phyloP scores from a whole-genome alignment of 2,797 vertebrate species.

The Urophycis tenuis region DNA sequence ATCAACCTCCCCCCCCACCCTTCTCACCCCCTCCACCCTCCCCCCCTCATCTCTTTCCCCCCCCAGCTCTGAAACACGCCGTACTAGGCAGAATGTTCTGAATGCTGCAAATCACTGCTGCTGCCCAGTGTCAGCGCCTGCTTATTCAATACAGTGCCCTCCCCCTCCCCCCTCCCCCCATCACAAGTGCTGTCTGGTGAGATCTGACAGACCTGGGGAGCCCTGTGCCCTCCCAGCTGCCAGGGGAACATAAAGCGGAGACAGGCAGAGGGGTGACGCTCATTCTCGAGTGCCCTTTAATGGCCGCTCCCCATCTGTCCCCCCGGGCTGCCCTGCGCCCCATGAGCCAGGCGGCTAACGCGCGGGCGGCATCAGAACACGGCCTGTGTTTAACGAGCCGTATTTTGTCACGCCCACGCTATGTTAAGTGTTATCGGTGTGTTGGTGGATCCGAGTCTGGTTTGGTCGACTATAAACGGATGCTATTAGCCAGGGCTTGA shows the following conservation, averaged over 20 bases:
- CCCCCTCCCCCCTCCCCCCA: not conserved
- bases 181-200: not conserved
- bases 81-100: conserved; percentile 1
- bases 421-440: not conserved
- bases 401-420: not conserved
- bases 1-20: not conserved
- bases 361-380: not conserved
- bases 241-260: not conserved
- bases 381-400: not conserved
- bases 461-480: not conserved
- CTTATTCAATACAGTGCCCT: not conserved
- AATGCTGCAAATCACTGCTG: not conserved
- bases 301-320: not conserved
- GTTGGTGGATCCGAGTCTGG: not conserved
- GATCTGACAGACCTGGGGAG: not conserved
- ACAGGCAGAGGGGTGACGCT: not conserved
- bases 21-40: not conserved
- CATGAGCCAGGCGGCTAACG: not conserved
- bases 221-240: not conserved
- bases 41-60: not conserved
- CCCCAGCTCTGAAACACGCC: not conserved
- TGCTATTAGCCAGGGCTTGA: not conserved
- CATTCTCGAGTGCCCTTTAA: not conserved
- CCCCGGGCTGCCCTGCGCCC: not conserved
- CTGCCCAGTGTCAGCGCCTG: not conserved